Base-by-base conservation (phyloP, 2,888 invertebrate species). In the Arctia plantaginis region DNA sequence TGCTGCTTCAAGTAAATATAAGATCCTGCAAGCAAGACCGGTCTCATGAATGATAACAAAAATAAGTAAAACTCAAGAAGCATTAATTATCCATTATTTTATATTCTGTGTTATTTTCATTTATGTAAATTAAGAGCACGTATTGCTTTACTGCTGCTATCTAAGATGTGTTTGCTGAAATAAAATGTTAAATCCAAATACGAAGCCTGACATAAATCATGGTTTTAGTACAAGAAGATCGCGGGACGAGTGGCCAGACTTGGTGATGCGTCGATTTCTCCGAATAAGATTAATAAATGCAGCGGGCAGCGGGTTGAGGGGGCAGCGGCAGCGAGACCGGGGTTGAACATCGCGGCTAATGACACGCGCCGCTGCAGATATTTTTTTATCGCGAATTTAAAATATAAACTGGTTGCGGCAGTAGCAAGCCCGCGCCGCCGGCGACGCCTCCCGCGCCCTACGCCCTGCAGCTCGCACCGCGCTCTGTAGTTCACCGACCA, bases 201-300 rank as follows among this genome's bases (percentile, higher is more conserved):
- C n/a, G 7, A 67, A 30, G 15, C 82, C 70, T 80, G 71, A 59
- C 74, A 71, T 68, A 80, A 82, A 66, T 68, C 74, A 76, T 77
- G 86, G 83, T 74, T 74, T 80, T 76, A 79, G 6, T 59, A 18
- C 77, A 77, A 77, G 47, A 78, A 74, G 71, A 70, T 41, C 51
- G 73, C 59, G 80, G 77, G 78, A 80, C 69, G 76, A 66, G 78
- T 79, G 74, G 85, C 62, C 72, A 74, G 83, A 62, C 76, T 82
- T 85, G 88, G 88, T 90, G 93, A 93, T 93, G 94, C 93, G 93
- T 91, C 92, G 94, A 93, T 93, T 94, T 94, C 94, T 92, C 92
- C 93, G 94, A 94, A 94, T 93, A 93, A 93, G 92, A 94, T 94
- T 93, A 94, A 94, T 94, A 94, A 94, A 94, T 93, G 93, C 93